Conservation (phyloP, 2,888 invertebrate genomes). For the Lingula anatina region DNA sequence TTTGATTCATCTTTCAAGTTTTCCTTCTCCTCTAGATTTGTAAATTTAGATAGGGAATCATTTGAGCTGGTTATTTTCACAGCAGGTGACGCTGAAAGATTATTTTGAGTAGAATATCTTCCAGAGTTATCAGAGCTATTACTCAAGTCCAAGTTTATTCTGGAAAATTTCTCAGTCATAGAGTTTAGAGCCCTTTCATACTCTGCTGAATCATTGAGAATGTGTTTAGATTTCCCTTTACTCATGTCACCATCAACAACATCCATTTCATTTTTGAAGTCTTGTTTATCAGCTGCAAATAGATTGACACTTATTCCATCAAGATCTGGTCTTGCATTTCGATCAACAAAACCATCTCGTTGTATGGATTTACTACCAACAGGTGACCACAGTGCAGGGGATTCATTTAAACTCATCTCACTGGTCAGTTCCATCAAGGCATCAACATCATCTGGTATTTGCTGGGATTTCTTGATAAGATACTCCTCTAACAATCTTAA, state of each 20-base stretch:
- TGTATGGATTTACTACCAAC: too few relatives aligned
- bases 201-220: background rate
- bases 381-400: too few relatives aligned
- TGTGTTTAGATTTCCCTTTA: background rate
- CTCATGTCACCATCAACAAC: too few relatives aligned
- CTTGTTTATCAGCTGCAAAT: background rate
- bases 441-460: background rate
- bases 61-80: background rate
- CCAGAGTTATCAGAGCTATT: background rate
- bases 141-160: background rate
- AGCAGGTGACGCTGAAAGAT: background rate
- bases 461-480: constrained; percentile 54
- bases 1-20: too few relatives aligned
- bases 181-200: background rate
- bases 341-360: too few relatives aligned
- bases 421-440: background rate
- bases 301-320: too few relatives aligned
- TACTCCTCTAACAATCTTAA: constrained; percentile 70
- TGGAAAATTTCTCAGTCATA: background rate
- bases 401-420: too few relatives aligned
- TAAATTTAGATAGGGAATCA: background rate
- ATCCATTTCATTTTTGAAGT: background rate
- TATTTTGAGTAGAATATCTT: background rate
- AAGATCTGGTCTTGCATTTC: too few relatives aligned
- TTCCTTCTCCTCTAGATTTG: too few relatives aligned